Conservation (phyloP, 2,113 vertebrate genomes). For the Paramormyrops kingsleyae region DNA sequence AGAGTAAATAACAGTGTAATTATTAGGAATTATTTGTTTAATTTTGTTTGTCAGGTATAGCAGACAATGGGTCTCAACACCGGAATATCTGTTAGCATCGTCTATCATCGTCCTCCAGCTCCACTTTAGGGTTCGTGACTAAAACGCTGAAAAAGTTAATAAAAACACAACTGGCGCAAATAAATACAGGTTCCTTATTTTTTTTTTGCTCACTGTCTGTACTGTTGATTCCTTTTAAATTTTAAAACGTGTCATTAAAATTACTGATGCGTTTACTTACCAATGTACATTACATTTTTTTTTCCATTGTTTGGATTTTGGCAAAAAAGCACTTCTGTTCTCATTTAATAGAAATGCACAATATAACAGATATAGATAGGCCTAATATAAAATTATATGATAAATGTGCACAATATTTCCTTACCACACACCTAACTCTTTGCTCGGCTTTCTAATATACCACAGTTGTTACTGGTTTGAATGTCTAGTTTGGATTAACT, state of each 20-base stretch:
- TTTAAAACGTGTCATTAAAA: neutral
- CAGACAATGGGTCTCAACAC: no score
- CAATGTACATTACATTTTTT: neutral
- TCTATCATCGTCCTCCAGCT: no score
- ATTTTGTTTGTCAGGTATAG: no score
- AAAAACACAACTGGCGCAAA: no score
- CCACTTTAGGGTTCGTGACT: no score
- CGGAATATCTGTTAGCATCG: no score
- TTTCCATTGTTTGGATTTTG: neutral
- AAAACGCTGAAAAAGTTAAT: no score
- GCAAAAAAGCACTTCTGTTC: neutral
- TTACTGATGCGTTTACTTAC: neutral
- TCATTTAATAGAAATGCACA: neutral
- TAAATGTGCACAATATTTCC: no score
- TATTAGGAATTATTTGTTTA: no score
- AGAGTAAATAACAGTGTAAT: no score
- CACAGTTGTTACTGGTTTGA: neutral
- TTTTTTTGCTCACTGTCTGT: neutral
- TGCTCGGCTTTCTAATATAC: neutral
- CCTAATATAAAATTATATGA: no score
- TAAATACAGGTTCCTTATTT: neutral
- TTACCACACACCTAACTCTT: neutral
- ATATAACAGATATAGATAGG: neutral
- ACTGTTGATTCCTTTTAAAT: neutral
- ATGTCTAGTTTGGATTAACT: neutral